Conservation (phyloP, 2,888 invertebrate genomes). For the Andrena camellia region DNA sequence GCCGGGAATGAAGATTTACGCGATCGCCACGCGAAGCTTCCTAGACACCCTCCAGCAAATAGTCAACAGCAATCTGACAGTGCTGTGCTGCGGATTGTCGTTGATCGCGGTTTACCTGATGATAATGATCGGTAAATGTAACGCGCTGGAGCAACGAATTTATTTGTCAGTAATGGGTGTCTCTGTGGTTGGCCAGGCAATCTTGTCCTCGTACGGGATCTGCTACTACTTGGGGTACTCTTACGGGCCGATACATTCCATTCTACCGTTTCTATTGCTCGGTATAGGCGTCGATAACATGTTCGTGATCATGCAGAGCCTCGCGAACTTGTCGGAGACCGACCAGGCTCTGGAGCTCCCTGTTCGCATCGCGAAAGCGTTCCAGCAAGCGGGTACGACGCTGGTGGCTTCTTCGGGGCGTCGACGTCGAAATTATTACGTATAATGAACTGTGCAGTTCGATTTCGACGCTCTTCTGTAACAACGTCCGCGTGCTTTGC, state of each 20-base stretch:
- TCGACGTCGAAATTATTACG: too few species aligned
- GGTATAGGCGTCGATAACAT: slow-evolving; percentile 85
- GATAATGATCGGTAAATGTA: slow-evolving; percentile 83
- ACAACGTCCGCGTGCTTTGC: too few species aligned
- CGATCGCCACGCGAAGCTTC: slow-evolving; percentile 81
- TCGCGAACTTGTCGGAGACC: slow-evolving; percentile 77
- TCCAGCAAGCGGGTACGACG: slow-evolving; percentile 84
- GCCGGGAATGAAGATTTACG: slow-evolving; percentile 79
- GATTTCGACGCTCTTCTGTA: too few species aligned
- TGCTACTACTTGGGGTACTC: slow-evolving; percentile 82
- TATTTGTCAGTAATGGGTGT: slow-evolving; percentile 82
- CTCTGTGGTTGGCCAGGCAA: slow-evolving; percentile 82
- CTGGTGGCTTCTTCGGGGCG: background rate
- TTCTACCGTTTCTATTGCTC: slow-evolving; percentile 84
- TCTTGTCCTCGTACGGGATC: slow-evolving; percentile 82
- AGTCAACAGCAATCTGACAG: slow-evolving; percentile 80
- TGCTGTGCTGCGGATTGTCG: slow-evolving; percentile 82
- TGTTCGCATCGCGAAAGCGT: slow-evolving; percentile 81
- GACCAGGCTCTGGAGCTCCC: slow-evolving; percentile 75
- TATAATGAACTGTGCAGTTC: too few species aligned
- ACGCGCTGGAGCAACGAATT: slow-evolving; percentile 82
- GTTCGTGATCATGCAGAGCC: slow-evolving; percentile 84
- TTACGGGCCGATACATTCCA: slow-evolving; percentile 84
- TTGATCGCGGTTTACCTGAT: slow-evolving; percentile 83
- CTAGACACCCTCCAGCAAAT: slow-evolving; percentile 80